Evolutionary conservation across 2,888 invertebrate genomes (phyloP), one percentile per base, ranked within the genome.

Genomic region (Galerucella calmariensis): DNA sequence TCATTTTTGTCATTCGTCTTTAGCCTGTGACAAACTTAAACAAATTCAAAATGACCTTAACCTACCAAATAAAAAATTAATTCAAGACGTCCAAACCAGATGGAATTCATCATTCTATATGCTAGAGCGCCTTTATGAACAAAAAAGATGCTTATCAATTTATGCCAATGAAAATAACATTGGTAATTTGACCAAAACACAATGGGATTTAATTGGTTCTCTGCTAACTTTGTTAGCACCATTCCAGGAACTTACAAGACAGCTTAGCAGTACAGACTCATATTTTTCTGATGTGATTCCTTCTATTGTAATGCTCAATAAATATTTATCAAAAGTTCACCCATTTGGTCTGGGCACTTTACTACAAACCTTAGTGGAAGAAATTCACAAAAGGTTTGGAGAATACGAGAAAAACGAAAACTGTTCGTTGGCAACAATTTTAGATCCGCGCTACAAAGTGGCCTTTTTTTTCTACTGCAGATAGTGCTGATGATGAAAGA

Each of bases 231-330:
- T 14, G 48, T 74, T 66, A 44, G 16, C 12, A 56, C 56, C 48
- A 20, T 75, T 62, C 66, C 53, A 69, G 20, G 63, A 70, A 59
- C n/a, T 48, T 35, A 70, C n/a, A 24, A 72, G 61, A 20, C 41
- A 78, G 59, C 27, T 65, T 41, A 65, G 65, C 44, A 14, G 41
- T 65, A 65, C 65, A 65, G 44, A 65, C 12, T 65, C 65, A 9
- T 62, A 62, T 27, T 41, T 65, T 44, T 65, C 65, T 46, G 46
- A 65, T 41, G 44, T 65, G 16, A 65, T 65, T 44, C 65, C 46
- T 35, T 51, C 51, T 51, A 14, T 51, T 51, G 14, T 51, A 12
- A 51, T 51, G 14, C 51, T 46, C 62, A 62, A 62, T 41, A 65
- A 65, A 65, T 65, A 65, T 65, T 46, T 35, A 41, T n/a, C 41